phyloP scores from a whole-genome alignment of 2,797 vertebrate genomes.

The Galago senegalensis region DNA sequence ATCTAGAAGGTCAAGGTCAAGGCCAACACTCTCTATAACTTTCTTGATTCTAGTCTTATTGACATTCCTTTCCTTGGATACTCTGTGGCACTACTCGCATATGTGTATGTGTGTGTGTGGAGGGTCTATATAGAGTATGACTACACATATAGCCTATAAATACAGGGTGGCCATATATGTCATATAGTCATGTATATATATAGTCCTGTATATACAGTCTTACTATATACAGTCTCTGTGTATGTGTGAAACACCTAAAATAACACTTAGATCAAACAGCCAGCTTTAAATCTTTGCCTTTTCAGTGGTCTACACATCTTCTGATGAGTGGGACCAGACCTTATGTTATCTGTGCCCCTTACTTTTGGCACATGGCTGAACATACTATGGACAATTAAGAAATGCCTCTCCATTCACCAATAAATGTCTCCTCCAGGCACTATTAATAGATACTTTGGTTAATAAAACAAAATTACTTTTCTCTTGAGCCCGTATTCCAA shows the following conservation, averaged over 20 bases:
- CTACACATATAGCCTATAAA: too few relatives aligned
- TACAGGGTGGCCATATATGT: too few relatives aligned
- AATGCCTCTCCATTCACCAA: neutral
- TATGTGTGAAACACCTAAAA: neutral
- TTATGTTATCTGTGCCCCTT: neutral
- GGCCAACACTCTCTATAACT: too few relatives aligned
- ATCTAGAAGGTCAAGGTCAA: neutral
- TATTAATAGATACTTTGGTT: neutral
- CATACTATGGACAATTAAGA: neutral
- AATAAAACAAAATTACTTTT: neutral
- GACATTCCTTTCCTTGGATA: neutral
- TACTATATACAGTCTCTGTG: too few relatives aligned
- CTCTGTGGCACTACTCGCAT: neutral
- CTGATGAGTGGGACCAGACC: neutral
- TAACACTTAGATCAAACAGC: neutral
- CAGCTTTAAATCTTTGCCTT: neutral
- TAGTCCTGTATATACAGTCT: too few relatives aligned
- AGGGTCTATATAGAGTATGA: too few relatives aligned
- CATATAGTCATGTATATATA: too few relatives aligned
- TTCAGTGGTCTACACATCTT: neutral
- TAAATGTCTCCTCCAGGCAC: neutral
- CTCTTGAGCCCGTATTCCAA: neutral
- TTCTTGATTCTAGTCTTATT: neutral
- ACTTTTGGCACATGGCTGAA: neutral
- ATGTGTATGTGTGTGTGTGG: too few relatives aligned